Evolutionary conservation across 2,797 vertebrate species (phyloP).

Genomic region (Discoglossus pictus): DNA sequence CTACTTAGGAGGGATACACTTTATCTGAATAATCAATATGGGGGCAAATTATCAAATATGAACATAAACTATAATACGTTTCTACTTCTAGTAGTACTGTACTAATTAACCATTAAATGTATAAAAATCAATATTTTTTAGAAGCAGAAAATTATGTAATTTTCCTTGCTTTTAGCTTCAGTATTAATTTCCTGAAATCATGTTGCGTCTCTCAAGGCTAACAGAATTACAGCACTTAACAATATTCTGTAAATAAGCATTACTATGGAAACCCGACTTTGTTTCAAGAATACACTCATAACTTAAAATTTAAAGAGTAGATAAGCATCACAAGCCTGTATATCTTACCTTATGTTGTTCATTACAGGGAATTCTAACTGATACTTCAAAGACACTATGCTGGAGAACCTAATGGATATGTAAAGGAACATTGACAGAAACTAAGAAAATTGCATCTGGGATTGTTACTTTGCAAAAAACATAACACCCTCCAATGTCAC

Average conservation of each 20-base stretch:
- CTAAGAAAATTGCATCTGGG: neutral
- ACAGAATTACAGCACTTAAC: conserved; percentile 9
- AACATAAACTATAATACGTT: no score
- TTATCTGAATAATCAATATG: no score
- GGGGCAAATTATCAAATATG: no score
- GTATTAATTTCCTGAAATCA: no score
- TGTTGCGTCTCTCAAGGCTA: conserved; percentile 28
- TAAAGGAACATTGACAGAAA: conserved; percentile 17
- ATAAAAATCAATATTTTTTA: no score
- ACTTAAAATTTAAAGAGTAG: conserved; percentile 22
- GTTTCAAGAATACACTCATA: conserved; percentile 17
- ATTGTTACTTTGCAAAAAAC: conserved; percentile 32
- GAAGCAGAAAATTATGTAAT: no score
- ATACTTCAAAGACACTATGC: conserved; percentile 29
- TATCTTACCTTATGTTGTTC: conserved; percentile 38
- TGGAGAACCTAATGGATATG: conserved; percentile 11
- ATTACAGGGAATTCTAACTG: conserved; percentile 22
- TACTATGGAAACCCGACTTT: conserved; percentile 40
- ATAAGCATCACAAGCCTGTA: conserved; percentile 28
- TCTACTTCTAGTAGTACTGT: no score
- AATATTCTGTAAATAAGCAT: conserved; percentile 14
- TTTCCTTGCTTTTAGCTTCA: no score
- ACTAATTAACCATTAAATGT: no score
- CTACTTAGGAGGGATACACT: no score
- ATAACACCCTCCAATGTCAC: conserved; percentile 17